A percentile compares a stretch with the other conserved stretches of the same genome.
phyloP scores from a whole-genome alignment of 2,797 vertebrate genomes.

The Phylloscopus collybita region DNA sequence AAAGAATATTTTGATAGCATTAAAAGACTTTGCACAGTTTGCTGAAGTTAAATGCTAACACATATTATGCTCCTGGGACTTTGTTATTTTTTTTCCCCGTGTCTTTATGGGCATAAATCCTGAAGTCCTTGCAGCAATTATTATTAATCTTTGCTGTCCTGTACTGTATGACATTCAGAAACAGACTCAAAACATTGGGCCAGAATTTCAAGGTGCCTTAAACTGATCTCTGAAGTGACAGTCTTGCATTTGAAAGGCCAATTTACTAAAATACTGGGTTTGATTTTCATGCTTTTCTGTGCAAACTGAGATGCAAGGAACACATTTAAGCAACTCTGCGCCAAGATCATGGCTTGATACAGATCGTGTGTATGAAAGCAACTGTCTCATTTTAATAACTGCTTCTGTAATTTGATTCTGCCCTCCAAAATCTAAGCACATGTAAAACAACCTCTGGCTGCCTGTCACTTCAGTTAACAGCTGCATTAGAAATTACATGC shows the following conservation, averaged over 20 bases:
- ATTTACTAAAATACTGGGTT: not conserved
- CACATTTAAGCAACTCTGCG: not conserved
- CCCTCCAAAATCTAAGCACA: not conserved
- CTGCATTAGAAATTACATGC: not conserved
- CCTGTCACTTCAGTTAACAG: not conserved
- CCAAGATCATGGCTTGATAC: not conserved
- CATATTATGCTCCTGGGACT: accelerated
- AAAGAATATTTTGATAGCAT: not conserved
- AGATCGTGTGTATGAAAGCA: not conserved
- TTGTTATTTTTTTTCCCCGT: not conserved
- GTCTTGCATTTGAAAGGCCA: not conserved
- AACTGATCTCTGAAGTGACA: not conserved
- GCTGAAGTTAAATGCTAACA: constrained; percentile 5
- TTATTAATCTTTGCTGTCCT: not conserved
- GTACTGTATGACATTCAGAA: not conserved
- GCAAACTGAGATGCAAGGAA: not conserved
- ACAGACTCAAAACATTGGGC: not conserved
- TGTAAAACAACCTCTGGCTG: not conserved
- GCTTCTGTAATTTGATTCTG: not conserved
- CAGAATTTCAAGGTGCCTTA: not conserved
- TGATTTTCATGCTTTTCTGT: not conserved
- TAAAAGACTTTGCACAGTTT: not conserved
- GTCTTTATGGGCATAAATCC: not conserved
- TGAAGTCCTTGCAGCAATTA: not conserved
- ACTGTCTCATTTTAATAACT: not conserved